Base-by-base conservation (phyloP, 1,140 invertebrate genomes). In the Drosophila parvula region DNA sequence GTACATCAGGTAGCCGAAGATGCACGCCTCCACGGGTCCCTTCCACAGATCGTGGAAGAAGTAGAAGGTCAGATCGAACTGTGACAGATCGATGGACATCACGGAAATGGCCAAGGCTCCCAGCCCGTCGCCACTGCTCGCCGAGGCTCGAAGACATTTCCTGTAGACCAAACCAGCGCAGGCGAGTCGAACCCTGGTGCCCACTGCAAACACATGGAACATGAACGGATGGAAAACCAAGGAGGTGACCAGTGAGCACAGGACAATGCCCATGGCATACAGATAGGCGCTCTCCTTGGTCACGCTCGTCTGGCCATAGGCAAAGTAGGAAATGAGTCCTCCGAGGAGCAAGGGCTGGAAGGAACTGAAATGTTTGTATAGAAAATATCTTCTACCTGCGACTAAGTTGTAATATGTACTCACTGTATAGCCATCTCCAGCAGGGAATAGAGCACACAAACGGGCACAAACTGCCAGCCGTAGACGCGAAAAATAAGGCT, bases 71-170 rank as follows among this genome's bases (percentile, higher is more conserved):
- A 80, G 44, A 74, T 91, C 91, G 22, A 91, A 92, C 10, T 91
- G 78, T 7, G 84, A 61, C 41, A 92, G 55, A 71, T 92, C 82
- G 28, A 86, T 98, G 10, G 97, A 96, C 78, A 98, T 94, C 4
- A 98, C 91, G 79, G 98, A 98, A 12, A 98, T 94, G 40, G 97
- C 95, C 92, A 97, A 95, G 0, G 96, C 97, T 7, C 94, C 94
- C 1, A 96, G 95, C 1, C 96, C 96, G 69, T 95, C 93, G 55
- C 93, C 84, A 0, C 96, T 93, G 5, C 92, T 93, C 45, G 94
- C 94, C 65, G 93, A 94, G 57, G 96, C 92, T 2, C 93, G 93
- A 74, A 96, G 92, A 73, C 94, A 93, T 94, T 96, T 84, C 38
- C 93, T 92, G 57, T 79, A 85, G 30, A 91, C 83, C 16, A 90